Conservation (phyloP, 2,113 vertebrate genomes). For the Bungarus multicinctus region DNA sequence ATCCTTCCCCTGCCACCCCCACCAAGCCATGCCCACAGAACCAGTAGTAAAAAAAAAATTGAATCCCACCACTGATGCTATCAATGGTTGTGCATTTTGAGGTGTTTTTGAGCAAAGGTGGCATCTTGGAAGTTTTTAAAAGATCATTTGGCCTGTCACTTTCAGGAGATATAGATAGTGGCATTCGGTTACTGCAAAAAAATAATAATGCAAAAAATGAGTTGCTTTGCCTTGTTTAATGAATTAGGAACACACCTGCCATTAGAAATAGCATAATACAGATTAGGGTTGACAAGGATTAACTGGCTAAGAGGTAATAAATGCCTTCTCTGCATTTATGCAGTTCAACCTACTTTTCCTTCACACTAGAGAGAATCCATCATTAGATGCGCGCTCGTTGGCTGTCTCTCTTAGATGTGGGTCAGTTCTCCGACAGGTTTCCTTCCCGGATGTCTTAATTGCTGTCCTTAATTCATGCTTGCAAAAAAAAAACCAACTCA, state of each 20-base stretch:
- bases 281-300: constrained; percentile 32
- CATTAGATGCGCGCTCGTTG: not conserved
- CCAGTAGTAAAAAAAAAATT: no score
- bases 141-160: not conserved
- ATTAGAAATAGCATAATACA: constrained; percentile 24
- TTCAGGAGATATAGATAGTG: not conserved
- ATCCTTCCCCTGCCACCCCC: no score
- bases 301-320: constrained; percentile 23
- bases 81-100: not conserved
- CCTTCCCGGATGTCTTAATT: constrained; percentile 26
- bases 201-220: not conserved
- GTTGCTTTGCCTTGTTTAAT: constrained; percentile 11
- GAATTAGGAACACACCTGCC: constrained; percentile 21
- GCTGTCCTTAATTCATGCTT: constrained; percentile 25
- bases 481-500: not conserved
- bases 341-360: constrained; percentile 26
- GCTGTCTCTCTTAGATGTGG: constrained; percentile 5
- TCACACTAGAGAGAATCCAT: constrained; percentile 25
- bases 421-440: constrained; percentile 18
- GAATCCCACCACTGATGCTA: not conserved
- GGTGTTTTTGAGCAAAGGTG: no score
- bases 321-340: constrained; percentile 14
- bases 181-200: not conserved
- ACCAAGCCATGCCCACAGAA: no score
- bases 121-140: not conserved